Conservation (phyloP, 2,113 vertebrate genomes). For the Pterocles gutturalis region DNA sequence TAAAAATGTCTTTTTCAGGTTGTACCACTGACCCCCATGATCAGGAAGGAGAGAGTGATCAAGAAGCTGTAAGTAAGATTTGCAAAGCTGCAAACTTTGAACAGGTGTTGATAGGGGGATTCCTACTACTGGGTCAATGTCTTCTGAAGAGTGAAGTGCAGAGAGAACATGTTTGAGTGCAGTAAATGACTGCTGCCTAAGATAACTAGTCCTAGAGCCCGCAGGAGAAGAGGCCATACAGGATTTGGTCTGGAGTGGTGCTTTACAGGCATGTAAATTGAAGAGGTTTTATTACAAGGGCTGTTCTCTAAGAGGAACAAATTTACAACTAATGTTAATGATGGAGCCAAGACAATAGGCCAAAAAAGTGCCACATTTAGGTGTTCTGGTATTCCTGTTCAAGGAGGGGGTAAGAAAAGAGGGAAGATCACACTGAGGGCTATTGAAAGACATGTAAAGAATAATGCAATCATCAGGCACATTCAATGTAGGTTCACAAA, state of each 20-base stretch:
- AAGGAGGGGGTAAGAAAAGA: neutral
- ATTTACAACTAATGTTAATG: neutral
- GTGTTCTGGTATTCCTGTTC: neutral
- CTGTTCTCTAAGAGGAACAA: neutral
- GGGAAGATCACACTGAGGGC: too few species aligned
- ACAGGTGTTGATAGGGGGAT: neutral
- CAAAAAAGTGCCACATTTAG: neutral
- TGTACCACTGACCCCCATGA: neutral
- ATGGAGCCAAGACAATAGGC: neutral
- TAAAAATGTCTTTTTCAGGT: neutral
- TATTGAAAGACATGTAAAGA: too few species aligned
- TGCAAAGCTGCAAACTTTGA: neutral
- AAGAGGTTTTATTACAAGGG: neutral
- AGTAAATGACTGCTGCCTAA: neutral
- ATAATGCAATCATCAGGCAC: too few species aligned
- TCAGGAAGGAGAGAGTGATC: neutral
- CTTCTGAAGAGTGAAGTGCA: neutral
- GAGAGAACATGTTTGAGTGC: neutral
- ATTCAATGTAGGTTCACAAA: too few species aligned
- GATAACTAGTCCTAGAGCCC: neutral
- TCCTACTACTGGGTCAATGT: neutral
- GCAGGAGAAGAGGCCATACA: neutral
- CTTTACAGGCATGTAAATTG: neutral
- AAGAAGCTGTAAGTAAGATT: neutral
- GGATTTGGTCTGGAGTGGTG: neutral